These are phyloP conservation scores for Hassar affinis DNA, from an alignment of 2,113 vertebrate genomes.

Conservation along the genomic window DNA sequence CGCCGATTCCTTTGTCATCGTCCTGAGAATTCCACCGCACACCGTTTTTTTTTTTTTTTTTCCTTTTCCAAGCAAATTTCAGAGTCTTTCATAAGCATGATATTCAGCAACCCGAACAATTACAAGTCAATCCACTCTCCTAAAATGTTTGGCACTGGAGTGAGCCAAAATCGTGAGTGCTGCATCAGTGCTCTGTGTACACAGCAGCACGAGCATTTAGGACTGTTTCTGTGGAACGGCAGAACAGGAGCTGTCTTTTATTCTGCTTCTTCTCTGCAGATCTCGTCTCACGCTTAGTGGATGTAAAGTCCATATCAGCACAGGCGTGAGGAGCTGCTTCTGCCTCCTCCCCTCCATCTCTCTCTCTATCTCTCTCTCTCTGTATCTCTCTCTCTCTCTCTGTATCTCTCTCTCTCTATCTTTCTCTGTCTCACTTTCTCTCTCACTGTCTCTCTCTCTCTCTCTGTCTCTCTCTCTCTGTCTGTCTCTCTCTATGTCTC, in stretches of 20 bases:
- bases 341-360: not conserved
- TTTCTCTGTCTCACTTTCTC: too few species aligned
- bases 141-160: slow-evolving; percentile 38
- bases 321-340: slow-evolving; percentile 21
- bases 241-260: slow-evolving; percentile 26
- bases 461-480: too few species aligned
- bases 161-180: slow-evolving; percentile 35
- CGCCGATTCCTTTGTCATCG: not conserved
- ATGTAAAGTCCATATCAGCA: slow-evolving; percentile 18
- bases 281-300: slow-evolving; percentile 16
- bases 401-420: too few species aligned
- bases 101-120: slow-evolving; percentile 14
- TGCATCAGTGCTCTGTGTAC: slow-evolving; percentile 22
- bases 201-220: slow-evolving; percentile 31
- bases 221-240: slow-evolving; percentile 7
- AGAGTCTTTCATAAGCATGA: slow-evolving; percentile 19
- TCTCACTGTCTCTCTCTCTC: too few species aligned
- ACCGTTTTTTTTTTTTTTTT: not conserved
- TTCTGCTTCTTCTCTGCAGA: slow-evolving; percentile 12
- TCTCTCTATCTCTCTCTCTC: too few species aligned
- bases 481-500: too few species aligned
- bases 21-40: not conserved
- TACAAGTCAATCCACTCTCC: slow-evolving; percentile 27
- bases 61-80: not conserved
- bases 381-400: too few species aligned